These are phyloP conservation scores for Brachionus rubens DNA, from an alignment of 1,140 invertebrate species.

Conservation along the genomic window DNA sequence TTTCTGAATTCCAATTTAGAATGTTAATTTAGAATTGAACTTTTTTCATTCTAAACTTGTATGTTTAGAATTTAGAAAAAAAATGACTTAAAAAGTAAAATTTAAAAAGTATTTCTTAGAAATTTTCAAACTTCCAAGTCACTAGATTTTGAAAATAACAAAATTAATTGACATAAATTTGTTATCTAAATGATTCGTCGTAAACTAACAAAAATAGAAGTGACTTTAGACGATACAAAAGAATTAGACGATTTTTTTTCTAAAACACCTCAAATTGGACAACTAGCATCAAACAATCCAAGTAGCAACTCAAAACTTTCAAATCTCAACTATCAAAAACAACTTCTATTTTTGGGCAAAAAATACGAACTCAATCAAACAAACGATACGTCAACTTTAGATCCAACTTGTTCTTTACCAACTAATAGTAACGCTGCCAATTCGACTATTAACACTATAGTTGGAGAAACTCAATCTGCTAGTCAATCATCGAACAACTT, in stretches of 20 bases:
- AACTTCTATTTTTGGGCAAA: not conserved
- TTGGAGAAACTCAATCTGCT: not conserved
- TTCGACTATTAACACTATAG: constrained; percentile 14
- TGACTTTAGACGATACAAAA: constrained; percentile 44
- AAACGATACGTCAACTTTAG: not conserved
- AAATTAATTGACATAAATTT: no score
- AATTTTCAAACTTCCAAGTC: no score
- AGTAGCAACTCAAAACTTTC: not conserved
- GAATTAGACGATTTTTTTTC: constrained; percentile 43
- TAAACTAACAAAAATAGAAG: constrained; percentile 44
- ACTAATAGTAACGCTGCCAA: not conserved
- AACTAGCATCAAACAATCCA: not conserved
- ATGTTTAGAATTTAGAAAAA: not conserved
- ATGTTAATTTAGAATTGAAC: no score
- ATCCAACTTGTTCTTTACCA: not conserved
- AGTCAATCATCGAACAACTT: not conserved
- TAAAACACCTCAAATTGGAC: constrained; percentile 22
- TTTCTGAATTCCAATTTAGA: no score
- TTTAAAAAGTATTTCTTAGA: constrained; percentile 13
- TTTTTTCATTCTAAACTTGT: not conserved
- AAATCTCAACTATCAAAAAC: not conserved
- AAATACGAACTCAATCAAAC: constrained; percentile 29
- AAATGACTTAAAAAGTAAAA: not conserved
- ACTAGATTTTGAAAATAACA: no score
- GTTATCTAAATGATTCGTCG: constrained; percentile 39